These are phyloP conservation scores for Xestia ashworthii DNA, from an alignment of 2,888 invertebrate genomes.

Conservation along the genomic window DNA sequence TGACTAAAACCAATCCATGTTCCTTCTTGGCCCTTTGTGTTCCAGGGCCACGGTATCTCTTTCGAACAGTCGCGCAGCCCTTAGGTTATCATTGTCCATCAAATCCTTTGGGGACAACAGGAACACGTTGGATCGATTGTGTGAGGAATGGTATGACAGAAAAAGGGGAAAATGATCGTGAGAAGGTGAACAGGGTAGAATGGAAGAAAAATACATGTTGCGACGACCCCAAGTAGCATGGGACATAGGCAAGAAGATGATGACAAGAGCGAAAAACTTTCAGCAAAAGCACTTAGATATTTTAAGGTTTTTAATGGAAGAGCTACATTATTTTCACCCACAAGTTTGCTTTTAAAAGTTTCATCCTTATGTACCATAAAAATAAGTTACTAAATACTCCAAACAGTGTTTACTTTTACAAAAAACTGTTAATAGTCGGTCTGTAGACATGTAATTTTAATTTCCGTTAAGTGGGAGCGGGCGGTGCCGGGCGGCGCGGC, in stretches of 20 bases:
- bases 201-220: no score
- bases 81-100: not conserved
- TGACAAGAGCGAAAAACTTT: not conserved
- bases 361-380: constrained; percentile 2
- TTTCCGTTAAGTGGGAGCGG: constrained; percentile 78
- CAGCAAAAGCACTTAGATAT: not conserved
- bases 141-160: no score
- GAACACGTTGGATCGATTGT: no score
- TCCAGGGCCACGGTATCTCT: no score
- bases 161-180: no score
- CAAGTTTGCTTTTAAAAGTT: not conserved
- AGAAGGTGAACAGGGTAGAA: no score
- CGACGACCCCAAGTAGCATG: no score
- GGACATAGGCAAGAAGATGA: no score
- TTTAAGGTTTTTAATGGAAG: no score
- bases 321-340: not conserved
- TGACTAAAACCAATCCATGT: no score
- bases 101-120: not conserved
- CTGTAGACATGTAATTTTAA: constrained; percentile 78
- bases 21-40: no score
- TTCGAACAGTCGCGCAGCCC: no score
- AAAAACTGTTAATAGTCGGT: constrained; percentile 51
- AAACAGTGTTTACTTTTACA: constrained; percentile 30
- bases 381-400: constrained; percentile 12
- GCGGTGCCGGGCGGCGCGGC: constrained; percentile 53